Evolutionary conservation across 2,113 vertebrate genomes (phyloP).

Genomic region (Leptocoma aspasia): DNA sequence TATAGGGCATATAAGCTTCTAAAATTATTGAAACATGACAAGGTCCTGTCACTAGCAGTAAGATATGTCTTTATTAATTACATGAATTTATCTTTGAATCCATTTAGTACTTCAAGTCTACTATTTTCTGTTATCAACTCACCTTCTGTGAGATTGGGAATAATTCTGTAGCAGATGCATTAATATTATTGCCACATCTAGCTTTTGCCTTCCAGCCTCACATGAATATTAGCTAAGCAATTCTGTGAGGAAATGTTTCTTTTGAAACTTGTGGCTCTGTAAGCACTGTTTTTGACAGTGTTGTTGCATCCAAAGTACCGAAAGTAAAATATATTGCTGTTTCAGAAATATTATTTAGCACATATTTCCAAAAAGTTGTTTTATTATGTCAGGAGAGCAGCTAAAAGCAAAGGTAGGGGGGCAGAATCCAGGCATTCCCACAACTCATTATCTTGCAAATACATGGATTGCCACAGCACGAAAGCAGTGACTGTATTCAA

Average conservation of each 20-base stretch:
- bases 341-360: neutral
- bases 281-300: neutral
- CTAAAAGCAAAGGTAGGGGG: neutral
- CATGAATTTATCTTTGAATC: neutral
- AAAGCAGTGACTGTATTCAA: neutral
- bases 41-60: neutral
- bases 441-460: constrained; percentile 23
- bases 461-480: neutral
- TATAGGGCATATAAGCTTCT: neutral
- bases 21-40: neutral
- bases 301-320: neutral
- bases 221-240: neutral
- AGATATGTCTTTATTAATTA: neutral
- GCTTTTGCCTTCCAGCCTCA: neutral
- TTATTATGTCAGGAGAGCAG: neutral
- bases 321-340: neutral
- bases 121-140: neutral
- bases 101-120: neutral
- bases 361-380: neutral
- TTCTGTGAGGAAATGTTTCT: neutral
- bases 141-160: neutral
- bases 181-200: neutral
- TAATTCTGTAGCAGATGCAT: neutral
- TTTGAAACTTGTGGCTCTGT: neutral
- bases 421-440: neutral